Conservation (phyloP, 2,888 invertebrate species). For the Leptinotarsa peninsularis region DNA sequence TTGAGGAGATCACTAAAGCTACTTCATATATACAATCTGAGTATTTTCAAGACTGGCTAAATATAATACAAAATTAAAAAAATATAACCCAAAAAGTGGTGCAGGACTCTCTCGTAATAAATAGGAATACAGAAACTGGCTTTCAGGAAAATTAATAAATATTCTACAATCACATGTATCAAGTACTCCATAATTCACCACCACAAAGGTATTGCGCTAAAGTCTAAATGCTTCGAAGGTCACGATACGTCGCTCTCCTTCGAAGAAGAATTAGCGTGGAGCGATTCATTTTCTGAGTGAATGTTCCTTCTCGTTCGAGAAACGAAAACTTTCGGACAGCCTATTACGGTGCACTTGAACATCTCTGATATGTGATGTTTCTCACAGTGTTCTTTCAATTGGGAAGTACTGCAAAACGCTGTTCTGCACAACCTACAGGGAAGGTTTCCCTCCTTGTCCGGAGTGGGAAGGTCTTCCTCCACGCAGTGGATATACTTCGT, state of each 20-base stretch:
- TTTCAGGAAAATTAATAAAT: constrained; percentile 55
- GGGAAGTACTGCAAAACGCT: constrained; percentile 72
- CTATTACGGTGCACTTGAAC: constrained; percentile 80
- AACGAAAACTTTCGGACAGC: constrained; percentile 83
- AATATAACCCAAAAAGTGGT: constrained; percentile 37
- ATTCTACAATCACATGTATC: constrained; percentile 64
- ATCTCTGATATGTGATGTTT: constrained; percentile 76
- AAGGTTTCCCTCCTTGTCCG: constrained; percentile 75
- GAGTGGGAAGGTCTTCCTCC: constrained; percentile 76
- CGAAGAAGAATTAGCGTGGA: constrained; percentile 66
- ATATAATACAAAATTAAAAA: constrained; percentile 46
- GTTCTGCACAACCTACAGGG: constrained; percentile 79
- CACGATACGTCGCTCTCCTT: constrained; percentile 56
- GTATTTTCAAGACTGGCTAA: constrained; percentile 63
- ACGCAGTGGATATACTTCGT: constrained; percentile 70
- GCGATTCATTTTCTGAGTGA: constrained; percentile 77
- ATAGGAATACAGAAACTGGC: constrained; percentile 58
- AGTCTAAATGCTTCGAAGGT: constrained; percentile 61
- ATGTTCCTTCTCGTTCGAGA: constrained; percentile 82
- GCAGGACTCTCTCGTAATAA: constrained; percentile 42
- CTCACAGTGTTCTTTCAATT: constrained; percentile 81
- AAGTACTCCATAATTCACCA: constrained; percentile 62
- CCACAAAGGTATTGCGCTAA: constrained; percentile 64
- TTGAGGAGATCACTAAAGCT: constrained; percentile 62
- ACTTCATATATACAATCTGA: constrained; percentile 62